Base-by-base conservation (phyloP, 2,888 invertebrate species). In the Deilephila porcellus region DNA sequence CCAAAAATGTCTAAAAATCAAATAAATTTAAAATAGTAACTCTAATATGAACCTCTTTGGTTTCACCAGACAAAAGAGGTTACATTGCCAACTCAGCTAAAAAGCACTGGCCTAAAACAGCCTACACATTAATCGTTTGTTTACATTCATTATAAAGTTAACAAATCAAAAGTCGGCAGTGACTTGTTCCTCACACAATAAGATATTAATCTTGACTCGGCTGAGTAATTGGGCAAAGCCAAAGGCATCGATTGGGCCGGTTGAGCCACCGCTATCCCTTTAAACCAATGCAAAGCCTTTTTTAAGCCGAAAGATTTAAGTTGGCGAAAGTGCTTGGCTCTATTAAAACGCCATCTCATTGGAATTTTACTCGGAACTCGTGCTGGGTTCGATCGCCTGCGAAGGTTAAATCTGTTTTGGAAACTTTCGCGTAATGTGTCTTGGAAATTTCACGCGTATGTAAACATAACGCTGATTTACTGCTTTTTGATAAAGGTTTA, bases 281-380 rank as follows among this genome's bases (percentile, higher is more conserved):
- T 92, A 93, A 94, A 94, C 93, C 94, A 86, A 92, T 89, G 89
- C 86, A 93, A 93, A 94, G 94, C 93, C 93, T 93, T 93, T 93
- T 93, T 93, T 93, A 93, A 93, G 93, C 93, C 92, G 84, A 90
- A 92, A 93, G 93, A 91, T 94, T 94, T 93, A 93, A 94, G 93
- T 93, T 94, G 91, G 92, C 88, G 91, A 93, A 93, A 94, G 92
- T 93, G 90, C 89, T 89, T 85, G 87, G 90, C 92, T 94, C 92
- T 93, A 93, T 93, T 93, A 93, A 93, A 93, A 93, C 88, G 87
- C 89, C 88, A 92, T 93, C 89, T 88, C 85, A 87, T 88, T 88
- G 87, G 88, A 88, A 86, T 87, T 88, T 86, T 84, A 86, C 84
- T 86, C 84, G 75, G 79, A 82, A 84, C 76, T 79, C 79, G 77